Evolutionary conservation across 2,797 vertebrate genomes (phyloP), one percentile per base, ranked within the genome.

Genomic region (Ctenopoma kingsleyae): DNA sequence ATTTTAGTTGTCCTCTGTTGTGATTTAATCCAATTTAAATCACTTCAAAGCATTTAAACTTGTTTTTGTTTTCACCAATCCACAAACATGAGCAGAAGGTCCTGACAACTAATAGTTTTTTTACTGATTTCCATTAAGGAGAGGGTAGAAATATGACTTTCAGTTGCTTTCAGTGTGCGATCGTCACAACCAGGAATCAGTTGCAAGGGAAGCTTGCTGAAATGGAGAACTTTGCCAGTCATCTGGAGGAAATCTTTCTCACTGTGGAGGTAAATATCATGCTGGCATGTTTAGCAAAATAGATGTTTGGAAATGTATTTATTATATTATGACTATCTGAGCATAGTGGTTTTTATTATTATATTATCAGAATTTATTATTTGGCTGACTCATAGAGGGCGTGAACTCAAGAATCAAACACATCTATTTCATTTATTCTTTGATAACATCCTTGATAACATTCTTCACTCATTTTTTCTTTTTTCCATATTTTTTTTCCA

Each of bases 191-290:
- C 74, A 94, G 96, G 83, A 90, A 78, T 83, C 94, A 68, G 47
- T 43, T 99, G 75, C 95, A 95, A 48, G 93, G 94, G 60, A 97
- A 97, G 83, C 96, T 99, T 47, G 75, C 91, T 11, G 95, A 98
- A 73, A 97, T 98, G 96, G 97, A 99, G 78, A 97, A 94, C 81
- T 96, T 99, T 83, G 95, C 96, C 38, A 95, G 96, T 71, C 97
- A 99, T 66, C 87, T 99, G 90, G 97, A 99, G 76, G 98, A 99
- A 87, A 99, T 99, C 64, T 99, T 98, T 88, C 96, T 99, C 66
- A 98, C 98, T 0, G 96, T 99, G 40, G 98, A 99, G 95, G 98
- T 99, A 89, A 91, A 89, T 27, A 20, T 50, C 22, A 12, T 12
- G 46, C 13, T 20, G 20, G 13, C 5, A 13, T 35, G 13, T 25